Evolutionary conservation across 2,113 vertebrate species (phyloP), one percentile per base, ranked within the genome.

Genomic region (Bucco capensis): DNA sequence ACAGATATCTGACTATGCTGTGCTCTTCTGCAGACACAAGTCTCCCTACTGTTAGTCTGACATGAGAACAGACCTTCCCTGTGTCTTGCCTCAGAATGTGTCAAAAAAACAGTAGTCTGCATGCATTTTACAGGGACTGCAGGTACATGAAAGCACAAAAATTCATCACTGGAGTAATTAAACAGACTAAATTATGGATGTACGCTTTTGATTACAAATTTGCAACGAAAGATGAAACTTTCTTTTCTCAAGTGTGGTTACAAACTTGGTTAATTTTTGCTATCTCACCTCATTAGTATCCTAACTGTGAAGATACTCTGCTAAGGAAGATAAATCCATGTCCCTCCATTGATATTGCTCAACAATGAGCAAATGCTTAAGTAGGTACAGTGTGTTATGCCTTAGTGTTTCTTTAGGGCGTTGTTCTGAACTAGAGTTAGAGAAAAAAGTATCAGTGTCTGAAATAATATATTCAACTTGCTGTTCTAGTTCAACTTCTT

Each of bases 21-120:
- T 35, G 14, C 8, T 21, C 4, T 57, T 47, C 25, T 56, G 47
- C 3, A 0, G 4, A 67, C 35, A 10, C 15, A 54, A 0, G 16
- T 57, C 6, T 82, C 10, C 19, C 25, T 47, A 5, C 11, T 44
- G 15, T 49, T 24, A 28, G 16, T 23, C 18, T 54, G 40, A 62
- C 16, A 37, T 0, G 1, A 37, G 35, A 37, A 37, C 35, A 67
- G 58, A 56, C 57, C 28, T 58, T 54, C 38, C 4, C 18, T 44
- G n/a, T 51, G 17, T 35, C 21, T 84, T 58, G 13, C 23, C 9
- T 58, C n/a, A 53, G 37, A 38, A 3, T 0, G 0, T 30, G 21
- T 10, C 14, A 70, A 46, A 47, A 30, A 8, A 65, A 2, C 17
- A 70, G 23, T 2, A 54, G 22, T 7, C 28, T 28, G 12, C 15